phyloP scores from a whole-genome alignment of 2,797 vertebrate genomes.

The Ctenopoma multispine region DNA sequence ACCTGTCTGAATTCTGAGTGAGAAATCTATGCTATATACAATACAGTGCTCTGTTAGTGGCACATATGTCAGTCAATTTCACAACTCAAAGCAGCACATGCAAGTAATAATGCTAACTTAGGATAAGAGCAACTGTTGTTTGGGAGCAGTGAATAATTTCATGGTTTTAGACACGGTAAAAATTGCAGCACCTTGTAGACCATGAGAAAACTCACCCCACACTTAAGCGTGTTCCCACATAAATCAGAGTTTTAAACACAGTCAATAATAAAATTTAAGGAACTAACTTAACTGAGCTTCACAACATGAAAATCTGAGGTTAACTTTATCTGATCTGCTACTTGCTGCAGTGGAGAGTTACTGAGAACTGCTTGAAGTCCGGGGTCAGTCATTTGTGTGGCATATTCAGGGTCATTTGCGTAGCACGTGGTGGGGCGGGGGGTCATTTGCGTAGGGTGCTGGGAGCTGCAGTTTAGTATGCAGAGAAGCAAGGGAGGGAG shows the following conservation, averaged over 20 bases:
- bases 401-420: conserved; percentile 81
- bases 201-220: not conserved
- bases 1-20: conserved; percentile 16
- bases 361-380: conserved; percentile 48
- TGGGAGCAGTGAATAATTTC: not conserved
- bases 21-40: not conserved
- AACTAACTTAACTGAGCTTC: conserved; percentile 1
- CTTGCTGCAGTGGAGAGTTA: conserved; percentile 23
- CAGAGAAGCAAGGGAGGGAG: conserved; percentile 72
- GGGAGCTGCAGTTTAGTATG: conserved; percentile 81
- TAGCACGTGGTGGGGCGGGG: conserved; percentile 48
- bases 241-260: conserved; percentile 3
- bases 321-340: conserved; percentile 15
- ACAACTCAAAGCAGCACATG: not conserved
- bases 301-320: conserved; percentile 6
- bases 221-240: not conserved
- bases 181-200: not conserved
- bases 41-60: not conserved
- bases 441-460: conserved; percentile 76
- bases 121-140: not conserved
- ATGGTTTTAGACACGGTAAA: not conserved
- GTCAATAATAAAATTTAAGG: conserved; percentile 20
- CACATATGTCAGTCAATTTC: not conserved
- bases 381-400: conserved; percentile 69
- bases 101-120: not conserved